Conservation (phyloP, 1,140 invertebrate genomes). For the Neotoxoptera formosana region DNA sequence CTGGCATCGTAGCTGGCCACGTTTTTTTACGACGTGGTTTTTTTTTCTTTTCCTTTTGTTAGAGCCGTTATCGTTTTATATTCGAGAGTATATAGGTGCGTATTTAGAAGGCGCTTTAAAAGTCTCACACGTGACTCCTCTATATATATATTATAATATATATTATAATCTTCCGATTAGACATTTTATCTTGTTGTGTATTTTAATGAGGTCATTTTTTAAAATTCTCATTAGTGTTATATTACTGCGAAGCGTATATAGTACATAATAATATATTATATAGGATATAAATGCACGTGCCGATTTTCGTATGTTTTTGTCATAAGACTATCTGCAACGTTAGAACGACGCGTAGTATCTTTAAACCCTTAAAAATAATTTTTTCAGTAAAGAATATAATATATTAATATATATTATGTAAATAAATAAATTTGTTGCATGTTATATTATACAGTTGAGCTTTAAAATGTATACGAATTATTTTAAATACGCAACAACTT, state of each 20-base stretch:
- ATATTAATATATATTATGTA: no score
- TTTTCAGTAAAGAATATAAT: not conserved
- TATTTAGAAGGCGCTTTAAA: not conserved
- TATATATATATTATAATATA: no score
- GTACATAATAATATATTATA: not conserved
- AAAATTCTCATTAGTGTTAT: not conserved
- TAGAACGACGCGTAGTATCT: not conserved
- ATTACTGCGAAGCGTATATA: not conserved
- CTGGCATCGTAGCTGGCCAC: no score
- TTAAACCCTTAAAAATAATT: not conserved
- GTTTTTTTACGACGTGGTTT: not conserved
- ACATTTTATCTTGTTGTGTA: not conserved
- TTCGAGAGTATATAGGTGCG: no score
- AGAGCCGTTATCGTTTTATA: not conserved
- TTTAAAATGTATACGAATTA: not conserved
- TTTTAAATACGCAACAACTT: not conserved
- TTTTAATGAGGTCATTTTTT: not conserved
- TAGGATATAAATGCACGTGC: not conserved
- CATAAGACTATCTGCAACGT: not conserved
- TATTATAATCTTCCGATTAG: not conserved
- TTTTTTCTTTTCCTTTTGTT: not conserved
- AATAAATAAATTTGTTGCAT: no score
- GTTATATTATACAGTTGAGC: not conserved
- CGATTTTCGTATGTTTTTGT: not conserved
- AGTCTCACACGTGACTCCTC: not conserved